Percentiles rank a stretch among this genome's conserved stretches.
Conservation (phyloP, 2,888 invertebrate species). For the Steinernema scapterisci region DNA sequence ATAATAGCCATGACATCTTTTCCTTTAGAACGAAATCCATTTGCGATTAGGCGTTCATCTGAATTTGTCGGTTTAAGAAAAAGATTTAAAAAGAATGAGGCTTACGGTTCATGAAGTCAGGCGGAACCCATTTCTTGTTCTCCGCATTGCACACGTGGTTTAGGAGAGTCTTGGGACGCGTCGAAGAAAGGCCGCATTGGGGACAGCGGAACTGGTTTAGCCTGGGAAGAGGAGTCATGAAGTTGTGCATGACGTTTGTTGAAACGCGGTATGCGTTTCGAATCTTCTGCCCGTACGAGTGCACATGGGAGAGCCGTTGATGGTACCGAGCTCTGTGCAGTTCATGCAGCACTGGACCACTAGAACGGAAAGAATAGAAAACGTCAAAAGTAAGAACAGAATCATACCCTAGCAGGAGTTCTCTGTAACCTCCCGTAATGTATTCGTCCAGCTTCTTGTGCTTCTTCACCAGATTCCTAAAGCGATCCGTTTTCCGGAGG, state of each 20-base stretch:
- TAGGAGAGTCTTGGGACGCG: neutral
- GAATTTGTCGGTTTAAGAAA: neutral
- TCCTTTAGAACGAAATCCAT: conserved; percentile 20
- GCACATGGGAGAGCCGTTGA: neutral
- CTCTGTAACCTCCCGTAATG: conserved; percentile 12
- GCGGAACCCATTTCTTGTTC: conserved; percentile 28
- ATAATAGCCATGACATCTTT: conserved; percentile 25
- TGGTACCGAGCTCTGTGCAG: neutral
- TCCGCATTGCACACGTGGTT: conserved; percentile 15
- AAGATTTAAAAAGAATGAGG: neutral
- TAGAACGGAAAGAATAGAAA: neutral
- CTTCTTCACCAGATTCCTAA: neutral
- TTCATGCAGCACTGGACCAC: neutral
- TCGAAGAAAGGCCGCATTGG: conserved; percentile 25
- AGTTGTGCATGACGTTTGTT: neutral
- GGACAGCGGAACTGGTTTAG: conserved; percentile 26
- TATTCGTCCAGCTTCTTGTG: conserved; percentile 9
- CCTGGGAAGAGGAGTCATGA: neutral
- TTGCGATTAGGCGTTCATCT: conserved; percentile 20
- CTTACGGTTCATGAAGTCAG: conserved; percentile 15
- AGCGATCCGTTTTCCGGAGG: conserved; percentile 1
- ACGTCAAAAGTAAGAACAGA: neutral
- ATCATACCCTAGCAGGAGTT: conserved; percentile 1
- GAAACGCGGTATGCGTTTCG: neutral
- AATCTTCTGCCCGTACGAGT: neutral